Base-by-base conservation (phyloP, 1,140 invertebrate genomes). In the Aphaenogaster rudis region DNA sequence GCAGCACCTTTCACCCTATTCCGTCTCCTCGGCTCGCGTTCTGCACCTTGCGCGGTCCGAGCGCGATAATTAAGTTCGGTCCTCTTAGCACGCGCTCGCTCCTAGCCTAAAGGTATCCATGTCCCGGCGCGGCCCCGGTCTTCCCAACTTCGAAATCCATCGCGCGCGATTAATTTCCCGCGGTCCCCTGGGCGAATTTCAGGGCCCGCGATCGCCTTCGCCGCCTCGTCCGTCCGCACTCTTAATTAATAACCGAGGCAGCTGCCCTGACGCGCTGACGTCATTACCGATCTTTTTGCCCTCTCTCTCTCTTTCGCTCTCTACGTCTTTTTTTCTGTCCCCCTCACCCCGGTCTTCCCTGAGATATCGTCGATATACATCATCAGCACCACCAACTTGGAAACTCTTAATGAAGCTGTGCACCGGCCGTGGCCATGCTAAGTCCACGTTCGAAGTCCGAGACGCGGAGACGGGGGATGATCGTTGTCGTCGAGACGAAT, bases 211-310 rank as follows among this genome's bases (percentile, higher is more conserved):
- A 91, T 74, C 88, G 80, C 54, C 72, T 76, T 87, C 85, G 79
- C 86, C 54, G 79, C 90, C 88, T 88, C 90, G 86, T 94, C 90
- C 86, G 92, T 91, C 90, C 93, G 89, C 90, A 86, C 91, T 94
- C 92, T 94, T 94, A 95, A 95, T 95, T 95, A 95, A 95, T 95
- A 95, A 95, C 93, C 89, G 67, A 92, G 91, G 91, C 93, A 94
- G 94, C 93, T 94, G 94, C 90, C 88, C 85, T 84, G 45, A 86
- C 87, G 85, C 88, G 86, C 90, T 94, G 93, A 93, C 93, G 93
- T 95, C 94, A 95, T 95, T 95, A 95, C 90, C 80, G 76, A 88
- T 89, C 93, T 94, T 94, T 94, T 92, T 92, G 89, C 80, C 84
- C 67, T 79, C 86, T 61, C 63, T 48, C 17, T 52, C 28, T 72